Percentiles rank a stretch among this genome's conserved stretches.
Conservation (phyloP, 2,113 vertebrate species). For the Stomatorhinus ivindoensis region DNA sequence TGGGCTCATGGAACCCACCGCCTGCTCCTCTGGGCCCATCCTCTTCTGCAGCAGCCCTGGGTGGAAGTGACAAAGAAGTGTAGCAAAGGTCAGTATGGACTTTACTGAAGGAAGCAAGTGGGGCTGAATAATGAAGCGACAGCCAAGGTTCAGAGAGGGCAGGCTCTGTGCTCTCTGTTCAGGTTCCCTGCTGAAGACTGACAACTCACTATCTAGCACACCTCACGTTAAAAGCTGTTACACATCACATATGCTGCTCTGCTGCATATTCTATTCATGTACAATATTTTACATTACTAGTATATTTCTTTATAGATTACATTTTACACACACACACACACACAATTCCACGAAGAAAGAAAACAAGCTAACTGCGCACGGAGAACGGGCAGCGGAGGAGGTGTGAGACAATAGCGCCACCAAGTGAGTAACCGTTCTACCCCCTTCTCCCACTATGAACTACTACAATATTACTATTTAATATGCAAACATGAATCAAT, state of each 20-base stretch:
- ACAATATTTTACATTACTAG: not conserved
- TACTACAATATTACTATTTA: not conserved
- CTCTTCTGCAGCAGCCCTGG: conserved; percentile 27
- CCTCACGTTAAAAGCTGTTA: not conserved
- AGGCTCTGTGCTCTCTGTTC: not conserved
- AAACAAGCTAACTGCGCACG: not conserved
- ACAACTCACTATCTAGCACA: not conserved
- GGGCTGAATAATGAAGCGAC: not conserved
- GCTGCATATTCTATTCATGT: not conserved
- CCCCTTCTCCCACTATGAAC: not conserved
- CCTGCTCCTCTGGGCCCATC: conserved; percentile 42
- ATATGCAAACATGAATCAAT: not conserved
- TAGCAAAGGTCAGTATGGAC: not conserved
- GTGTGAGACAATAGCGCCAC: not conserved
- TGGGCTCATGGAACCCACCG: conserved; percentile 16
- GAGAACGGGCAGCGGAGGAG: not conserved
- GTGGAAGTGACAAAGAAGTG: not conserved
- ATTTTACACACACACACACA: not conserved
- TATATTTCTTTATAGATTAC: not conserved
- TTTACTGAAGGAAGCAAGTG: not conserved
- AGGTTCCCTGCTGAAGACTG: not conserved
- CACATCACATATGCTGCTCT: not conserved
- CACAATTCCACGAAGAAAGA: not conserved
- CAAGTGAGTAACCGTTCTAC: not conserved
- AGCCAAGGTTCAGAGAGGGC: not conserved